Conservation (phyloP, 1,140 invertebrate species). For the Pachypsylla venusta region DNA sequence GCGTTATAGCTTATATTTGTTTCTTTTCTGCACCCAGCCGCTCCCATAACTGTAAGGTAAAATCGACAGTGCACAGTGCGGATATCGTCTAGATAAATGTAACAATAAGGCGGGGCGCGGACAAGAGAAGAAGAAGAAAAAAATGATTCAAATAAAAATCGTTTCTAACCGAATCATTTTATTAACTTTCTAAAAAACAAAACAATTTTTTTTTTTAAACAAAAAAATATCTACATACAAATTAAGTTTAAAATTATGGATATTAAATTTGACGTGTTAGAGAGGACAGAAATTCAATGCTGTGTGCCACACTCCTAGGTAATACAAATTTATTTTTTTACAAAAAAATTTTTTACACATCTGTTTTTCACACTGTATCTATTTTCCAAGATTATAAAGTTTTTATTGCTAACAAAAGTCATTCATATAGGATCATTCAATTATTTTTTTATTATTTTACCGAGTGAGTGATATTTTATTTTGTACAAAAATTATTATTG, state of each 20-base stretch:
- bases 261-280: background rate
- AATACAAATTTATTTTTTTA: conserved; percentile 1
- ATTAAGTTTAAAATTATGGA: conserved; percentile 1
- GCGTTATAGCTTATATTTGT: too few species aligned
- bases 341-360: background rate
- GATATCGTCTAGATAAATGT: background rate
- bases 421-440: too few species aligned
- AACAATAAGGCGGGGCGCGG: background rate
- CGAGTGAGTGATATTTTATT: too few species aligned
- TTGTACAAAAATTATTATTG: too few species aligned
- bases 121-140: background rate
- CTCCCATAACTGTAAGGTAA: background rate
- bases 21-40: background rate
- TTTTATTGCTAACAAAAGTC: too few species aligned
- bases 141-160: conserved; percentile 1
- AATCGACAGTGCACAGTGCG: too few species aligned
- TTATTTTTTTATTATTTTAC: too few species aligned
- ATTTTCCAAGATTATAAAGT: too few species aligned
- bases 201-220: background rate
- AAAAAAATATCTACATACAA: background rate
- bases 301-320: background rate
- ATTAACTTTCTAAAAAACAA: too few species aligned
- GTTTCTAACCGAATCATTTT: background rate
- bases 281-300: background rate
- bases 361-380: too few species aligned